A percentile compares a stretch with the other conserved stretches of the same genome.
Evolutionary conservation across 2,113 vertebrate genomes (phyloP).

Genomic region (Dolichallabes microphthalmus): DNA sequence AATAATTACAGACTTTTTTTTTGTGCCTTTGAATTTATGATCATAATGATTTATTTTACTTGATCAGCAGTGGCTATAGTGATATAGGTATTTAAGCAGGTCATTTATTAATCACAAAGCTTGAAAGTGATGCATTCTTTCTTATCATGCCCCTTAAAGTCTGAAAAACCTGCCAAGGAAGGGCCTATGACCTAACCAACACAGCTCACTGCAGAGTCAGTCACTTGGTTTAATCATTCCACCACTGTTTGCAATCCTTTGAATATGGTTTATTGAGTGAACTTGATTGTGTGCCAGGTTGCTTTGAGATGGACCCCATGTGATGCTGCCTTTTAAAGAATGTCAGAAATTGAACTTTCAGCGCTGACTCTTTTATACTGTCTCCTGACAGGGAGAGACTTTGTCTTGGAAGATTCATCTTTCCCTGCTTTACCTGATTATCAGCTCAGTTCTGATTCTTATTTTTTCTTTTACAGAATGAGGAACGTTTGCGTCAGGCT

Average conservation of each 20-base stretch:
- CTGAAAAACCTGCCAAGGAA: background rate
- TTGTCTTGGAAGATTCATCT: background rate
- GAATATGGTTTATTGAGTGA: background rate
- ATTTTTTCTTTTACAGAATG: slow-evolving; percentile 71
- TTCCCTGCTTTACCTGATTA: background rate
- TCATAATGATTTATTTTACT: background rate
- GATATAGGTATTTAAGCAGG: too few species aligned
- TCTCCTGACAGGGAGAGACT: background rate
- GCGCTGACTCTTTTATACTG: too few species aligned
- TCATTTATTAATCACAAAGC: background rate
- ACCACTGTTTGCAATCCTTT: background rate
- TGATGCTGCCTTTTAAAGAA: background rate
- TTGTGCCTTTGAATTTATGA: background rate
- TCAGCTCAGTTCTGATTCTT: background rate
- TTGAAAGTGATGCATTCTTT: background rate
- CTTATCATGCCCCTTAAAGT: background rate
- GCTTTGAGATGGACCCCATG: too few species aligned
- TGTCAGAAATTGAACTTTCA: background rate
- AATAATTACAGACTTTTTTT: background rate
- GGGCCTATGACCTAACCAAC: background rate
- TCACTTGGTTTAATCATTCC: background rate
- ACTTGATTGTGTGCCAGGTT: background rate
- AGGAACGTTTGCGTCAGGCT: slow-evolving; percentile 83
- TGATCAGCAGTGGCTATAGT: background rate
- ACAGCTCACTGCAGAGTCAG: background rate